Evolutionary conservation across 1,140 invertebrate genomes (phyloP), one percentile per base, ranked within the genome.

Genomic region (Lordiphosa collinella): DNA sequence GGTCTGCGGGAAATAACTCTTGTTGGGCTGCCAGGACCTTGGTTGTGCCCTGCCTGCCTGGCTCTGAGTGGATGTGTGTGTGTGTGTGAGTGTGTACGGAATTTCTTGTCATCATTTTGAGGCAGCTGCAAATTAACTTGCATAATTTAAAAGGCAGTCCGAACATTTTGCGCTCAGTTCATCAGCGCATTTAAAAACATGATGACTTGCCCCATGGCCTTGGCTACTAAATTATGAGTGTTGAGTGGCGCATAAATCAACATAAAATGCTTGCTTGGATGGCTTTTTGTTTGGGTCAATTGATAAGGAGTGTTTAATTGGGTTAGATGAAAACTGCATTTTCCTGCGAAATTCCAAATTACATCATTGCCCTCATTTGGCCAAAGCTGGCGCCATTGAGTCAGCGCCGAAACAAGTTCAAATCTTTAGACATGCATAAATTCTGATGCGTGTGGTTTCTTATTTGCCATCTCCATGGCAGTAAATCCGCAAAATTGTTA

Each of bases 61-160:
- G 35, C 13, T 9, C 18, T 32, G 13, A 48, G 53, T 56, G n/a
- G n/a, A n/a, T 49, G 44, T 59, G 43, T 47, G 50, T 67, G 74
- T 73, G 22, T 40, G 11, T 52, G 37, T 49, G 44, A 53, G 43
- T 47, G 50, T 67, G 74, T 73, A 51, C 36, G 54, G 71, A 62
- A 75, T 75, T 80, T 80, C 75, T 82, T 80, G 75, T 80, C 75
- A 80, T 80, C 76, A 82, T 80, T 80, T 80, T 70, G 49, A 70
- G 66, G 37, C 76, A 49, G 53, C 76, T 75, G 76, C 60, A 80
- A 80, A 80, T 80, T 80, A 80, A 80, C 75, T 82, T 82, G 60
- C 75, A 80, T 80, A 80, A 82, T 82, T 80, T 59, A 80, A 82
- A 57, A 60, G 54, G 55, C 67, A 48, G 51, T 79, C 62, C 51